These are phyloP conservation scores for Hippocampus barbouri DNA, from an alignment of 2,113 vertebrate genomes.

Conservation along the genomic window DNA sequence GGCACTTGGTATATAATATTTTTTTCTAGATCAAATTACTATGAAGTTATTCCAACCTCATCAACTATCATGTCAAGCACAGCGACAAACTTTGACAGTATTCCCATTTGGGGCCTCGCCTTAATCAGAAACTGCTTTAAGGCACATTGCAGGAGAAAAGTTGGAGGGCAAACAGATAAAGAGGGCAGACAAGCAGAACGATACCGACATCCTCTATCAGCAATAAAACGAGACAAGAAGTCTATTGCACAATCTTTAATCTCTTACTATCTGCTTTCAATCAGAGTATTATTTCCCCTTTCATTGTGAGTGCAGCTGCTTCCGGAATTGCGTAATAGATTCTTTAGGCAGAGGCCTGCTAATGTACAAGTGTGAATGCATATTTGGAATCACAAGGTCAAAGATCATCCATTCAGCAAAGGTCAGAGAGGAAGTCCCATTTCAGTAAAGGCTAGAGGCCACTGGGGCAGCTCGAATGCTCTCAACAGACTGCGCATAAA, in stretches of 20 bases:
- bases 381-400: conserved; percentile 26
- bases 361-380: conserved; percentile 12
- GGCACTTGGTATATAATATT: no score
- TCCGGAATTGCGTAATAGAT: conserved; percentile 28
- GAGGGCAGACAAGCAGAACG: conserved; percentile 12
- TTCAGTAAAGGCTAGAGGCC: conserved; percentile 22
- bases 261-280: conserved; percentile 12
- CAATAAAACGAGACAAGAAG: conserved; percentile 39
- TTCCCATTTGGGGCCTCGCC: conserved; percentile 35
- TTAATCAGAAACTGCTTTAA: conserved; percentile 60
- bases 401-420: conserved; percentile 37
- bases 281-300: conserved; percentile 15
- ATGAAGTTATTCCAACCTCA: neutral
- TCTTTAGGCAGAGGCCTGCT: conserved; percentile 13
- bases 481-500: conserved; percentile 49
- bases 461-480: conserved; percentile 28
- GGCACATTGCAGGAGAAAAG: conserved; percentile 15
- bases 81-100: neutral
- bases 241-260: conserved; percentile 34
- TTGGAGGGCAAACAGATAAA: conserved; percentile 6
- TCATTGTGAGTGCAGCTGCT: conserved; percentile 27
- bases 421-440: conserved; percentile 50
- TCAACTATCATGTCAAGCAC: neutral
- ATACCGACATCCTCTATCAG: conserved; percentile 44
- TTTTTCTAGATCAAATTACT: neutral